Percentiles rank a stretch among this genome's conserved stretches.
Evolutionary conservation across 2,797 vertebrate genomes (phyloP).

Genomic region (Cyprinella venusta): DNA sequence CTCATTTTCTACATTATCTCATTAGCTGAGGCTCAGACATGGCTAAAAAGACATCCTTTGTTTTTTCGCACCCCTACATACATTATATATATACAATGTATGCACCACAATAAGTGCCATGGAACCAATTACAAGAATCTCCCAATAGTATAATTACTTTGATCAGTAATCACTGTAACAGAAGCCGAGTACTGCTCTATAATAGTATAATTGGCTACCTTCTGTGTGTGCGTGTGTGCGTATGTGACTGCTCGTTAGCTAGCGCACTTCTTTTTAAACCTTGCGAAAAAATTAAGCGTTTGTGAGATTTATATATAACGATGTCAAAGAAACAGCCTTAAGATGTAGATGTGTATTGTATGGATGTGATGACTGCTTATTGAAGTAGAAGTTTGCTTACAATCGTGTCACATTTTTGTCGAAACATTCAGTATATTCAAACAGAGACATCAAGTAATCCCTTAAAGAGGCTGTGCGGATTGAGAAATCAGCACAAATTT

Average conservation of each 20-base stretch:
- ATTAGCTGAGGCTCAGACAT: constrained; percentile 68
- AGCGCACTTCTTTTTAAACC: constrained; percentile 37
- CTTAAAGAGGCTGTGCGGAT: constrained; percentile 21
- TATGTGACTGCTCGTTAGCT: constrained; percentile 37
- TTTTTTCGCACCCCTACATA: constrained; percentile 62
- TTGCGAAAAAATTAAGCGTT: neutral
- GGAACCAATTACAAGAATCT: constrained; percentile 78
- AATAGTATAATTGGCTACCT: constrained; percentile 66
- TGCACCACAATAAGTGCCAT: constrained; percentile 70
- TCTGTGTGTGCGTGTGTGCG: constrained; percentile 30
- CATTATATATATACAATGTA: constrained; percentile 61
- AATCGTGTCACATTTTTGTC: neutral
- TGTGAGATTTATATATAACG: constrained; percentile 43
- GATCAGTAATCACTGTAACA: constrained; percentile 74
- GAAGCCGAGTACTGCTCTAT: constrained; percentile 67
- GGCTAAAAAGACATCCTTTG: constrained; percentile 69
- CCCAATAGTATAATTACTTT: constrained; percentile 77
- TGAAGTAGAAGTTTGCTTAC: constrained; percentile 29
- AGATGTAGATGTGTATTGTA: constrained; percentile 37
- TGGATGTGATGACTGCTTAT: constrained; percentile 35
- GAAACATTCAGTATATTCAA: constrained; percentile 4
- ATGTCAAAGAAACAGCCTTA: constrained; percentile 53
- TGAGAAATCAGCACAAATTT: constrained; percentile 41
- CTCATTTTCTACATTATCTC: constrained; percentile 70
- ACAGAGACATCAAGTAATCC: constrained; percentile 14